phyloP scores from a whole-genome alignment of 2,888 invertebrate genomes.

The Eupithecia vulgata region DNA sequence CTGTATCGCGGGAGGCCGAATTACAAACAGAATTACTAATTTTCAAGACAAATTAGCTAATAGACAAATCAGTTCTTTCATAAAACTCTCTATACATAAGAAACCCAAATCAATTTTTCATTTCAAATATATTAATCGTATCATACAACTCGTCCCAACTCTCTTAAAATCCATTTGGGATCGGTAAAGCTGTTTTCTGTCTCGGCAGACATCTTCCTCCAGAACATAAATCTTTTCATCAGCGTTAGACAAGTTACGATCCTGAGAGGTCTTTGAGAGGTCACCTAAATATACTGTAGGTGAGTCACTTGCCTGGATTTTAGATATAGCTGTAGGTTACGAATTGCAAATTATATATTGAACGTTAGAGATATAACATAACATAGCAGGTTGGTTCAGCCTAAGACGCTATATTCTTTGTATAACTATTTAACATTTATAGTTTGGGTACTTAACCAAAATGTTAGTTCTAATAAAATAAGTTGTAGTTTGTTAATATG shows the following conservation, averaged over 20 bases:
- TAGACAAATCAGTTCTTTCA: no score
- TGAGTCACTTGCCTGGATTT: constrained; percentile 19
- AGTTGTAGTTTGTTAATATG: no score
- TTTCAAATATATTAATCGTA: not conserved
- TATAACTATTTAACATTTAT: no score
- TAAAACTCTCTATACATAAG: not conserved
- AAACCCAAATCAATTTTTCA: not conserved
- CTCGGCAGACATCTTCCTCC: constrained; percentile 21
- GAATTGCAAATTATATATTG: no score
- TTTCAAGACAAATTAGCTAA: no score
- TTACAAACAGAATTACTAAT: no score
- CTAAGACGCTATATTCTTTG: no score
- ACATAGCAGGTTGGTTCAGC: no score
- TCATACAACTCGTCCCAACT: not conserved
- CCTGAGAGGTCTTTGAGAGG: constrained; percentile 27
- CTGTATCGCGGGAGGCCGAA: no score
- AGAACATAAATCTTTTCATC: constrained; percentile 29
- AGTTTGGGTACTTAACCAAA: no score
- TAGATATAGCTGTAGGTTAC: constrained; percentile 2
- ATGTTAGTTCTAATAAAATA: no score
- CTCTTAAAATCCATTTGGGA: constrained; percentile 10
- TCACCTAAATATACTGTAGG: constrained; percentile 20
- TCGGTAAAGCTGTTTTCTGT: constrained; percentile 26
- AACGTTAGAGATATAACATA: no score
- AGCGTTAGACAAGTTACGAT: constrained; percentile 25